Evolutionary conservation across 2,888 invertebrate species (phyloP).

Genomic region (Xanthorhoe designata): DNA sequence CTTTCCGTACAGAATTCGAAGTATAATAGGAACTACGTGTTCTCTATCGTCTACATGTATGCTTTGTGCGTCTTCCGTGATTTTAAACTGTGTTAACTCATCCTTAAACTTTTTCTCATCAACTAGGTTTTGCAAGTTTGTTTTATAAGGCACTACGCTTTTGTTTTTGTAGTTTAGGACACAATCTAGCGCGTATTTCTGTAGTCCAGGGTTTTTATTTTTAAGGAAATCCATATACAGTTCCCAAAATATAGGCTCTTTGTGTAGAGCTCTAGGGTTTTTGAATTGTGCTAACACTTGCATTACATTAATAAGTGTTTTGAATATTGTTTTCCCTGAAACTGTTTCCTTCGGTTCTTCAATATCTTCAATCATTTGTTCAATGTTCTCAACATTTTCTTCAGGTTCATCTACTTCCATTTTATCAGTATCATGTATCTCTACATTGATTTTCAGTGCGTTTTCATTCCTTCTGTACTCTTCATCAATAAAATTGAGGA

Average conservation of each 20-base stretch:
- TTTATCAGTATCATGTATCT: conserved; percentile 78
- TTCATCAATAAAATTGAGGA: conserved; percentile 92
- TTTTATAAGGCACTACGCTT: conserved; percentile 91
- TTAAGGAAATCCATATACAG: conserved; percentile 93
- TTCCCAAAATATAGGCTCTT: conserved; percentile 90
- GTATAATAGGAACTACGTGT: conserved; percentile 90
- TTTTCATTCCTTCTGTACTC: conserved; percentile 77
- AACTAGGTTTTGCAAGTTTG: conserved; percentile 91
- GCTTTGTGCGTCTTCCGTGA: conserved; percentile 89
- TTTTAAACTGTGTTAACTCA: conserved; percentile 92
- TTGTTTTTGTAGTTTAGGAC: conserved; percentile 94
- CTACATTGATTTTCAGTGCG: conserved; percentile 85
- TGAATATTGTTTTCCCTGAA: conserved; percentile 76
- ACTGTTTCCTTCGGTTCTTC: conserved; percentile 64
- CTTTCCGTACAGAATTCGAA: conserved; percentile 94
- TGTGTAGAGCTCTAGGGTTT: conserved; percentile 92
- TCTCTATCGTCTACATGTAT: conserved; percentile 91
- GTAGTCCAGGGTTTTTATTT: conserved; percentile 91
- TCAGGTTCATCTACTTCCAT: conserved; percentile 66
- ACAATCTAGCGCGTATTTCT: conserved; percentile 94
- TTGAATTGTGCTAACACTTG: conserved; percentile 91
- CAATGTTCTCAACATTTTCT: conserved; percentile 61
- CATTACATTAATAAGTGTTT: conserved; percentile 88
- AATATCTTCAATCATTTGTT: conserved; percentile 67
- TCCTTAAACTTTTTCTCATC: conserved; percentile 95